Evolutionary conservation across 2,888 invertebrate species (phyloP).

Genomic region (Parascotia fuliginaria): DNA sequence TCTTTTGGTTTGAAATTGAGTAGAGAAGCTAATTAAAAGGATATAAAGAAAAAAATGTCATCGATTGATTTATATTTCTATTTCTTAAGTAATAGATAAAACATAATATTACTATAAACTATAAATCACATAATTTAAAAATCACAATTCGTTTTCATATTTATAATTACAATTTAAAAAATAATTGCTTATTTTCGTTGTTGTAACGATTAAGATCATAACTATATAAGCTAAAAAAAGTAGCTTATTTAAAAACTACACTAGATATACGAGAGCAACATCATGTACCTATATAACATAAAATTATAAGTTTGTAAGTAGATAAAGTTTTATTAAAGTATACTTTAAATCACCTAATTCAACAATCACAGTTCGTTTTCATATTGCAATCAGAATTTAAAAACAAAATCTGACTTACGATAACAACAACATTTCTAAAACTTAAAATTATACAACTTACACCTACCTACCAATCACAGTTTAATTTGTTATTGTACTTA

Average conservation of each 20-base stretch:
- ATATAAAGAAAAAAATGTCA: conserved; percentile 18
- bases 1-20: conserved; percentile 18
- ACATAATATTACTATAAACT: conserved; percentile 20
- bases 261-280: conserved; percentile 23
- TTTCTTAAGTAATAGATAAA: conserved; percentile 16
- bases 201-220: conserved; percentile 24
- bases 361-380: conserved; percentile 21
- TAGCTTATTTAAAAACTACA: conserved; percentile 22
- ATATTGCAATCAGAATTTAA: conserved; percentile 21
- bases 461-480: conserved; percentile 22
- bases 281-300: conserved; percentile 23
- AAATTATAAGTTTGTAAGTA: conserved; percentile 18
- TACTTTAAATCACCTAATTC: conserved; percentile 21
- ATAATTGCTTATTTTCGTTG: conserved; percentile 24
- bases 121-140: conserved; percentile 21
- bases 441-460: conserved; percentile 22
- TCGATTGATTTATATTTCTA: conserved; percentile 15
- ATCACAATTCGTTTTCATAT: conserved; percentile 20
- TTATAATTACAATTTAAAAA: conserved; percentile 19
- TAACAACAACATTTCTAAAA: conserved; percentile 21
- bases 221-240: conserved; percentile 23
- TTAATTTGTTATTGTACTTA: conserved; percentile 20
- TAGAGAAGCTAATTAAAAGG: conserved; percentile 18
- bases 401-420: conserved; percentile 21
- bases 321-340: conserved; percentile 19